These are phyloP conservation scores for Petrosia ficiformis DNA, from an alignment of 37 sponge, comb jelly and placozoan species.

Conservation along the genomic window DNA sequence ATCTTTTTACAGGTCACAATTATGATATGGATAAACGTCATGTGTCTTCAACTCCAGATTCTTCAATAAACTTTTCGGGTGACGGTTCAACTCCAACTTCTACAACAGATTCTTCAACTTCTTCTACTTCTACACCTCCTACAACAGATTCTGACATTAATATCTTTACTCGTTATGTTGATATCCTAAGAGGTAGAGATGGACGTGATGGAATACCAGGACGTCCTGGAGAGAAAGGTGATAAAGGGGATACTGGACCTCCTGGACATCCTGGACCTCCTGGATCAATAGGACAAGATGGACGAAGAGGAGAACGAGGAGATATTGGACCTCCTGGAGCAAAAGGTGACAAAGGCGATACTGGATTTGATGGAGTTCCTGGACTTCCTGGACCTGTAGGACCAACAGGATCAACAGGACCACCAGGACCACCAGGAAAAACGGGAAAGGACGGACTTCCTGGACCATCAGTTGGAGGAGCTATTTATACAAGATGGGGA, in stretches of 20 bases:
- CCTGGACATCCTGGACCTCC: conserved; percentile 18
- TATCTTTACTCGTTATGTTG: too few species aligned
- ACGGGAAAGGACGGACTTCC: conserved; percentile 10
- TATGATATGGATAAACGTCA: too few species aligned
- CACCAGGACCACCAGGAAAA: not conserved
- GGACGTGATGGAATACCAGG: conserved; percentile 3
- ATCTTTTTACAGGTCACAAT: too few species aligned
- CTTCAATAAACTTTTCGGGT: too few species aligned
- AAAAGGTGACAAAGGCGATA: not conserved
- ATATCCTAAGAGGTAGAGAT: too few species aligned
- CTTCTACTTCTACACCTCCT: too few species aligned
- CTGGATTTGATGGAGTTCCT: conserved; percentile 2
- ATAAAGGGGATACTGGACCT: conserved; percentile 3
- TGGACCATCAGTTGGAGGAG: too few species aligned
- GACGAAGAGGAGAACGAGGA: conserved; percentile 7
- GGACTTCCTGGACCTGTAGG: conserved; percentile 5
- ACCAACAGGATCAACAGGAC: conserved; percentile 3
- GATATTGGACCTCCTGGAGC: conserved; percentile 4
- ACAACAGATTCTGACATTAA: too few species aligned
- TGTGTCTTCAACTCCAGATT: too few species aligned
- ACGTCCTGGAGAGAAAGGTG: conserved; percentile 5
- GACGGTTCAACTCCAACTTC: too few species aligned
- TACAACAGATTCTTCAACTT: too few species aligned
- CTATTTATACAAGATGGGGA: too few species aligned
- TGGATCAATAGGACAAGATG: conserved; percentile 3